These are phyloP conservation scores for Anticlea derivata DNA, from an alignment of 2,888 invertebrate genomes.

Conservation along the genomic window DNA sequence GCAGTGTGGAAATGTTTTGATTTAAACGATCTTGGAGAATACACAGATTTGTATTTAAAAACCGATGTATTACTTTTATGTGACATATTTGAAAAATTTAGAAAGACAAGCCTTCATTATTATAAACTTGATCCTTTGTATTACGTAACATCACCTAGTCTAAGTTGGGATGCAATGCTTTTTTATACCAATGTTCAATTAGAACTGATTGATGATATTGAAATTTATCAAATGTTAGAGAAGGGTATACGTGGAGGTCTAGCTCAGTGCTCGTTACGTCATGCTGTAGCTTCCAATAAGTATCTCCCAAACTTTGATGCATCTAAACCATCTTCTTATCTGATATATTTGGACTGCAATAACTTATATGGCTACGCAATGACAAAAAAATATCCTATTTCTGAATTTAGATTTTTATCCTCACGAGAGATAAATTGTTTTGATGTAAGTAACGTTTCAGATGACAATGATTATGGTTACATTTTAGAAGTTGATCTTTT, in stretches of 20 bases:
- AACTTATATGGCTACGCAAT: conserved; percentile 17
- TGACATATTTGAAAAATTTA: conserved; percentile 15
- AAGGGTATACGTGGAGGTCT: conserved; percentile 13
- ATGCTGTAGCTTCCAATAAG: conserved; percentile 10
- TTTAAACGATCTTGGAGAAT: conserved; percentile 6
- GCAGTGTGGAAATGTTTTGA: conserved; percentile 8
- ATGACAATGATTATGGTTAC: conserved; percentile 23
- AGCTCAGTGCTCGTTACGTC: conserved; percentile 9
- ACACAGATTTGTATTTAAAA: conserved; percentile 20
- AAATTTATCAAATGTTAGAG: conserved; percentile 14
- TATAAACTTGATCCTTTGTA: conserved; percentile 11
- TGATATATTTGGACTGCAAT: conserved; percentile 16
- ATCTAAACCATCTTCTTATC: conserved; percentile 4
- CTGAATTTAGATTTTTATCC: conserved; percentile 10
- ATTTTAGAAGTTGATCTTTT: conserved; percentile 46
- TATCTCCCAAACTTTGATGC: neutral
- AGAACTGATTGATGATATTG: conserved; percentile 8
- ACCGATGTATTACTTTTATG: conserved; percentile 6
- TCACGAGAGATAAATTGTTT: conserved; percentile 22
- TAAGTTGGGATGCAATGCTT: conserved; percentile 20
- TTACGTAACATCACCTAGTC: conserved; percentile 7
- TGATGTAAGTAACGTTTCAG: conserved; percentile 4
- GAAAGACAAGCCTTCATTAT: neutral
- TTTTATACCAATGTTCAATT: neutral
- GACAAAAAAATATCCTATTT: conserved; percentile 12